Percentiles rank a stretch among this genome's conserved stretches.
Conservation (phyloP, 1,140 invertebrate genomes). For the Hermetia illucens region DNA sequence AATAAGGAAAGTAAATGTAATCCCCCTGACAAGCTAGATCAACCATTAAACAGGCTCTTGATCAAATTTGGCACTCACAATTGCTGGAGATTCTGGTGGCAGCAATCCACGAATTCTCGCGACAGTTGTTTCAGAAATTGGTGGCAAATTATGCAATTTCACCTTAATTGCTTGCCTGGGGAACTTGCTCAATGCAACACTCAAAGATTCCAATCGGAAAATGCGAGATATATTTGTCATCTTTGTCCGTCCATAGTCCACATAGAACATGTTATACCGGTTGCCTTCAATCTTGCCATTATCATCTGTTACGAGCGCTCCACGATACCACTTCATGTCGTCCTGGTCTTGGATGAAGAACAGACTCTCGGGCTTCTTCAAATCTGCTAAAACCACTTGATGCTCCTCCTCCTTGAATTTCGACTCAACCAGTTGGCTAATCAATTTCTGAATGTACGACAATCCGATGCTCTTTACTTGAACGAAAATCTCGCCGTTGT, state of each 20-base stretch:
- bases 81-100: conserved; percentile 15
- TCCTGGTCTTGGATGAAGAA: conserved; percentile 20
- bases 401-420: conserved; percentile 16
- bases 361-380: conserved; percentile 17
- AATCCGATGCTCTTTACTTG: conserved; percentile 18
- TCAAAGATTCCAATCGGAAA: conserved; percentile 23
- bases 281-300: conserved; percentile 14
- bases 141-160: conserved; percentile 20
- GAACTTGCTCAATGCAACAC: conserved; percentile 19
- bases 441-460: conserved; percentile 18
- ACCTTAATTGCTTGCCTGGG: conserved; percentile 21
- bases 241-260: conserved; percentile 22
- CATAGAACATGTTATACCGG: conserved; percentile 20
- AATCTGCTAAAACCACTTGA: conserved; percentile 14
- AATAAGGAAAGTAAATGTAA: neutral
- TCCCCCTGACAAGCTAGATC: neutral
- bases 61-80: conserved; percentile 12
- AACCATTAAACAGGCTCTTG: neutral
- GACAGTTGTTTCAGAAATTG: conserved; percentile 16
- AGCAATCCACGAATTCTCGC: conserved; percentile 16
- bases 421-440: conserved; percentile 14
- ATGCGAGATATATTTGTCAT: conserved; percentile 24
- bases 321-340: conserved; percentile 22
- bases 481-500: conserved; percentile 22
- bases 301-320: conserved; percentile 8